Evolutionary conservation across 2,113 vertebrate genomes (phyloP).

Genomic region (Caloenas nicobarica): DNA sequence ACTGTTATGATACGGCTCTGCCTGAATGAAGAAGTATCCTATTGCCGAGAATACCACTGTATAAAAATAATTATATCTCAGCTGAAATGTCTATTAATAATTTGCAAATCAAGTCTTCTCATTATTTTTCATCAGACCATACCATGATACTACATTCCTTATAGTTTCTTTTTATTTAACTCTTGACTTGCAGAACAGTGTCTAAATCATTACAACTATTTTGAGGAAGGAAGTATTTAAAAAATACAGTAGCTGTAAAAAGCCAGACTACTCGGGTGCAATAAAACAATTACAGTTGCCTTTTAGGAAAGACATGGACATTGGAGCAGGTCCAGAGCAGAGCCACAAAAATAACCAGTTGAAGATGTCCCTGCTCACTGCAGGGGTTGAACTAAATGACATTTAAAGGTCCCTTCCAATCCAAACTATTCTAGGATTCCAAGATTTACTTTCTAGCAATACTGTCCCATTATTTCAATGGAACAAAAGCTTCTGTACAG

Average conservation of each 20-base stretch:
- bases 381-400: too few species aligned
- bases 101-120: background rate
- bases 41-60: background rate
- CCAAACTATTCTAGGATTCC: too few species aligned
- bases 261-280: background rate
- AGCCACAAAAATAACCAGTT: too few species aligned
- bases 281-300: background rate
- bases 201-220: background rate
- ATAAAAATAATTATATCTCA: background rate
- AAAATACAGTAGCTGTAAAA: background rate
- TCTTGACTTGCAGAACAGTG: background rate
- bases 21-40: background rate
- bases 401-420: too few species aligned
- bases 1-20: background rate
- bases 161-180: background rate
- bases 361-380: too few species aligned
- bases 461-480: background rate
- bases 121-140: background rate
- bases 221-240: background rate
- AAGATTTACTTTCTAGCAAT: background rate
- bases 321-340: too few species aligned
- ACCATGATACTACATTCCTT: background rate
- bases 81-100: background rate
- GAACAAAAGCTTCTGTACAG: background rate
- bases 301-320: background rate